These are phyloP conservation scores for Philopedon plagiatum DNA, from an alignment of 2,888 invertebrate species.

Conservation along the genomic window DNA sequence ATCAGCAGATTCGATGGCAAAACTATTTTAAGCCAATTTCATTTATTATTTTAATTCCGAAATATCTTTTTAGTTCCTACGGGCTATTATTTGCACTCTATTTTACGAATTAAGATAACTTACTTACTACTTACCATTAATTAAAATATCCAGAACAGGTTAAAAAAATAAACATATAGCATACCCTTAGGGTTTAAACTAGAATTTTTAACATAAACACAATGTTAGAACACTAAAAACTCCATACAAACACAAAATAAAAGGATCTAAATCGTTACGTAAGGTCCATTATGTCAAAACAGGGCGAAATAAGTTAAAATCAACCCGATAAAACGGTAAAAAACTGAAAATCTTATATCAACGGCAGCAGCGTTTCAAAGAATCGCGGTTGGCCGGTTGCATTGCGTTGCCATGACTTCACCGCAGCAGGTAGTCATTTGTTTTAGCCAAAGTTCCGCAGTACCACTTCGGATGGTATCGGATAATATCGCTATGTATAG, in stretches of 20 bases:
- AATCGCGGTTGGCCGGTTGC: slow-evolving; percentile 48
- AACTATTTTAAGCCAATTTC: too few relatives aligned
- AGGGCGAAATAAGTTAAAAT: slow-evolving; percentile 14
- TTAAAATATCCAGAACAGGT: background rate
- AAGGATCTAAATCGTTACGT: background rate
- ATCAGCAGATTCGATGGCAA: too few relatives aligned
- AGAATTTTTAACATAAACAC: background rate
- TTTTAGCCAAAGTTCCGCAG: slow-evolving; percentile 42
- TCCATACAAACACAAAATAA: background rate
- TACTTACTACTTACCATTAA: background rate
- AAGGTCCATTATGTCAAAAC: background rate
- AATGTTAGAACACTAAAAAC: background rate
- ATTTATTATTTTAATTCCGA: too few relatives aligned
- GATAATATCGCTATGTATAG: slow-evolving; percentile 20
- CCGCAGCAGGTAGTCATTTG: slow-evolving; percentile 52
- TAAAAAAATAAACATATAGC: background rate
- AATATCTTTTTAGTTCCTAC: too few relatives aligned
- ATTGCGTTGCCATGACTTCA: slow-evolving; percentile 52
- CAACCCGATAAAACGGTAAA: slow-evolving; percentile 33
- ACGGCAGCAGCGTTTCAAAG: slow-evolving; percentile 41
- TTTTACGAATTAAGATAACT: too few relatives aligned
- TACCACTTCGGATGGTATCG: slow-evolving; percentile 33
- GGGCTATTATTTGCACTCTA: too few relatives aligned
- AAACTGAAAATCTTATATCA: slow-evolving; percentile 44
- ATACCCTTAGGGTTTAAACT: background rate